Percentiles rank a stretch among this genome's conserved stretches.
phyloP scores from a whole-genome alignment of 2,888 invertebrate species.

The Folsomia candida region DNA sequence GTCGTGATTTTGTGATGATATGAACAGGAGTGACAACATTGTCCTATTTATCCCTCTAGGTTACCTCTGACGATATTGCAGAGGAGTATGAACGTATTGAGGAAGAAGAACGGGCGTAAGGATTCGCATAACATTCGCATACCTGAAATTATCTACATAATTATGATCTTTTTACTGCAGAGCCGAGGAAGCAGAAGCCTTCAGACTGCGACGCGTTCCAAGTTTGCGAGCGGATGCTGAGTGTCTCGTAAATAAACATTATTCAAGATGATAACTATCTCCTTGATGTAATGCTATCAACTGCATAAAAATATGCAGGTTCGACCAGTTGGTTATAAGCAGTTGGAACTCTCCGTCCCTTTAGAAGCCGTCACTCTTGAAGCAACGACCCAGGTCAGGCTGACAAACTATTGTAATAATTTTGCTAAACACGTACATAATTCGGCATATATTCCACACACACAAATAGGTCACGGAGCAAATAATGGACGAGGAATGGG shows the following conservation, averaged over 20 bases:
- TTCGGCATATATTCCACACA: too few relatives aligned
- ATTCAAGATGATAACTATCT: not conserved
- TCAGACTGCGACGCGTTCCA: not conserved
- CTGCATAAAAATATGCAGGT: not conserved
- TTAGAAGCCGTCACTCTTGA: conserved; percentile 18
- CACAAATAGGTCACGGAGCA: conserved; percentile 15
- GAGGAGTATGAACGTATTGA: not conserved
- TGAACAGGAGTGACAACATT: too few relatives aligned
- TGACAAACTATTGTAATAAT: not conserved
- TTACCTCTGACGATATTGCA: not conserved
- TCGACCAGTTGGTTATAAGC: conserved; percentile 34
- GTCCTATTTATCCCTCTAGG: too few relatives aligned
- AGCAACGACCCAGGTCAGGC: conserved; percentile 16
- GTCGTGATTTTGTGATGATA: too few relatives aligned
- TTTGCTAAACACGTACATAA: too few relatives aligned
- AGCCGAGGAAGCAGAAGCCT: not conserved
- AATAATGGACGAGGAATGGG: conserved; percentile 27
- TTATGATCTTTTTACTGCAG: not conserved
- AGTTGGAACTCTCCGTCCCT: conserved; percentile 28
- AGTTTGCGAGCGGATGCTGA: conserved; percentile 1
- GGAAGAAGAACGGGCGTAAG: not conserved
- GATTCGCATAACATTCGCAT: not conserved
- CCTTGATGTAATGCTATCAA: not conserved
- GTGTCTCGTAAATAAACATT: not conserved
- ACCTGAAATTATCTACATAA: not conserved